These are phyloP conservation scores for Drosophila tanythrix DNA, from an alignment of 2,888 invertebrate species.

Conservation along the genomic window DNA sequence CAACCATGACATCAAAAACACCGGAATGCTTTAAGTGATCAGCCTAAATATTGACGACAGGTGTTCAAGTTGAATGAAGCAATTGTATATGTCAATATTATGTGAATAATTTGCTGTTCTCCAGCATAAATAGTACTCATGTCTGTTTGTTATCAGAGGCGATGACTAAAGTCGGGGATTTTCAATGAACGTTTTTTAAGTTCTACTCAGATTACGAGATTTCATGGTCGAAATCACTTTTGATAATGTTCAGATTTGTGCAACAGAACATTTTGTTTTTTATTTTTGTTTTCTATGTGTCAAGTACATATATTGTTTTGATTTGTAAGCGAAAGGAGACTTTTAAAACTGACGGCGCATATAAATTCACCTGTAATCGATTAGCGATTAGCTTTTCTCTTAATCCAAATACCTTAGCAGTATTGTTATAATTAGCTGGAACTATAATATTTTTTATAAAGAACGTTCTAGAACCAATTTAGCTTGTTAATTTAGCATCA, in stretches of 20 bases:
- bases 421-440: background rate
- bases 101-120: constrained; percentile 13
- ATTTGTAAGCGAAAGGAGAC: background rate
- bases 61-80: constrained; percentile 26
- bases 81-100: constrained; percentile 2
- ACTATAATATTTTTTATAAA: constrained; percentile 9
- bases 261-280: background rate
- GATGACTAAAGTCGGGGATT: constrained; percentile 40
- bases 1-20: constrained; percentile 9
- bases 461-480: constrained; percentile 3
- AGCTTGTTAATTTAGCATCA: constrained; percentile 9
- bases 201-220: constrained; percentile 1
- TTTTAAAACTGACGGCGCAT: background rate
- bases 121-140: constrained; percentile 7
- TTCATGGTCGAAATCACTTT: constrained; percentile 9
- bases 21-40: constrained; percentile 5
- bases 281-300: background rate
- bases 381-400: background rate
- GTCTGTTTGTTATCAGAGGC: constrained; percentile 28
- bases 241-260: constrained; percentile 8
- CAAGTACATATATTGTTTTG: constrained; percentile 4
- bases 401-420: background rate
- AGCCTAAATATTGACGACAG: constrained; percentile 24
- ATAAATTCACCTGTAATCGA: background rate
- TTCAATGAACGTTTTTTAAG: constrained; percentile 17